A percentile compares a stretch with the other conserved stretches of the same genome.
These are phyloP conservation scores for Ophion costatus DNA, from an alignment of 2,888 invertebrate genomes.

Conservation along the genomic window DNA sequence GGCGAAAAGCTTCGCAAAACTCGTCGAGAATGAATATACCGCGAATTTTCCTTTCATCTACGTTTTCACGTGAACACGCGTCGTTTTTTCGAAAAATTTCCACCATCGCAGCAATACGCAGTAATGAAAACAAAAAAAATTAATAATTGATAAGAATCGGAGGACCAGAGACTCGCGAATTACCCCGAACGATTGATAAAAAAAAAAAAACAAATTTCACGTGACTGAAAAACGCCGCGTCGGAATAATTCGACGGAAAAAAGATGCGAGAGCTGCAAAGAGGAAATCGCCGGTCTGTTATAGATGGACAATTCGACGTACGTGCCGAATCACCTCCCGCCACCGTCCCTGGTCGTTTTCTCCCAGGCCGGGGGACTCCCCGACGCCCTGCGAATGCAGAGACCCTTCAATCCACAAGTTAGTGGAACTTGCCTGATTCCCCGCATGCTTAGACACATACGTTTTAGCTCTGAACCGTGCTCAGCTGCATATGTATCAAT, in stretches of 20 bases:
- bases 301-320: slow-evolving; percentile 91
- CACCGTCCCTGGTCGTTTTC: slow-evolving; percentile 90
- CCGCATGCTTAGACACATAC: slow-evolving; percentile 63
- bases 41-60: too few relatives aligned
- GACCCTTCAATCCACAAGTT: slow-evolving; percentile 90
- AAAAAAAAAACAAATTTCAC: too few relatives aligned
- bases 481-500: slow-evolving; percentile 7
- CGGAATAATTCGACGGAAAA: neutral
- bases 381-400: slow-evolving; percentile 90
- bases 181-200: neutral
- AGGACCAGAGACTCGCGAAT: slow-evolving; percentile 17
- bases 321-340: slow-evolving; percentile 89
- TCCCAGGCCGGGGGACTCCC: slow-evolving; percentile 90
- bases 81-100: too few relatives aligned
- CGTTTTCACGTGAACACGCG: too few relatives aligned
- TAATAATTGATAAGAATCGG: slow-evolving; percentile 2
- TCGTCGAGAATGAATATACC: too few relatives aligned
- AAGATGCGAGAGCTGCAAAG: slow-evolving; percentile 58
- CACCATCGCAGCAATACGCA: neutral
- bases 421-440: slow-evolving; percentile 75
- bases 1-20: too few relatives aligned
- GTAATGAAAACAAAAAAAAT: neutral
- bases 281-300: slow-evolving; percentile 77
- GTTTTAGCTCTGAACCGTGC: slow-evolving; percentile 19
- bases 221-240: neutral